These are phyloP conservation scores for Otolemur garnettii DNA, from an alignment of 2,113 vertebrate species.

Conservation along the genomic window DNA sequence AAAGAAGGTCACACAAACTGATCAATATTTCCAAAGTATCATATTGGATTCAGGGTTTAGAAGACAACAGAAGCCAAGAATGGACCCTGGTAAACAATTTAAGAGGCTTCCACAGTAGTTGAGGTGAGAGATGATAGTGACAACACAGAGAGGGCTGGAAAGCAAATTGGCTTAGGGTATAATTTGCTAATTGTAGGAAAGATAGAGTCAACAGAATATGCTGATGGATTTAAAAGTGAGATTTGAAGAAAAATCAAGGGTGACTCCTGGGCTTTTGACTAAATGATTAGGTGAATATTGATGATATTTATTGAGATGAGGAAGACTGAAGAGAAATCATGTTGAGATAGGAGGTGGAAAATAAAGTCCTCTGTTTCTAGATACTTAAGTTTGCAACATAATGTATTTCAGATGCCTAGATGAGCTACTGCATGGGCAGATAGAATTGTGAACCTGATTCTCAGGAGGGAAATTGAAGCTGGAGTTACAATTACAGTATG, in stretches of 20 bases:
- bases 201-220: not conserved
- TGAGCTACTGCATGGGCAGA: not conserved
- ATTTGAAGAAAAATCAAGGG: not conserved
- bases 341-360: not conserved
- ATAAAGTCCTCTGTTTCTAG: not conserved
- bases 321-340: not conserved
- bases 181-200: not conserved
- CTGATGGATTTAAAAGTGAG: not conserved
- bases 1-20: not conserved
- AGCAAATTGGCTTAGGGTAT: not conserved
- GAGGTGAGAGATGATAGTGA: not conserved
- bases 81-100: not conserved
- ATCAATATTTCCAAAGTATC: not conserved
- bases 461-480: not conserved
- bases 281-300: not conserved
- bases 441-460: not conserved
- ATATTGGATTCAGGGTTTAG: not conserved
- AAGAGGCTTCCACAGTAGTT: not conserved
- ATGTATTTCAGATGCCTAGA: not conserved
- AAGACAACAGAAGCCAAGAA: not conserved
- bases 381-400: not conserved
- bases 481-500: not conserved
- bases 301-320: not conserved
- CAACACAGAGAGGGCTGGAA: not conserved
- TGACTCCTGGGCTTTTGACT: not conserved